A percentile compares a stretch with the other conserved stretches of the same genome.
Conservation (phyloP, 2,888 invertebrate species). For the Platerodrilus igneus region DNA sequence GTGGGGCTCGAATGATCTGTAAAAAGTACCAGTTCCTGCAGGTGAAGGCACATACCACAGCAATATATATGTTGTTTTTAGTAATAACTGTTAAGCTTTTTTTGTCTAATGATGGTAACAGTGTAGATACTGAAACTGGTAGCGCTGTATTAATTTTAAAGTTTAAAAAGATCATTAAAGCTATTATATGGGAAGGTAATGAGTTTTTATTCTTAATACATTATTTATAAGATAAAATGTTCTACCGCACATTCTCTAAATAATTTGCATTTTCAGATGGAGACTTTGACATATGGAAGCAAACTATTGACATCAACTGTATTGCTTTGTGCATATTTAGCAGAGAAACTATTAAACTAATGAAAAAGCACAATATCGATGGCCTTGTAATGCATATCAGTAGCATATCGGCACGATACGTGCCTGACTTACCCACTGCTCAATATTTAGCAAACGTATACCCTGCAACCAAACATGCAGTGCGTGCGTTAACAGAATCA, state of each 20-base stretch:
- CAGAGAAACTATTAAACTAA: conserved; percentile 14
- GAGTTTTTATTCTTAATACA: too few species aligned
- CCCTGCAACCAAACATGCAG: conserved; percentile 15
- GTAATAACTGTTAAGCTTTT: too few species aligned
- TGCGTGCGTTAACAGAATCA: conserved; percentile 8
- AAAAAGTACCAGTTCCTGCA: too few species aligned
- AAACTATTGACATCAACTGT: conserved; percentile 14
- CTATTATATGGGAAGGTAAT: too few species aligned
- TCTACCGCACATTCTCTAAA: background rate
- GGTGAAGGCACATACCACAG: too few species aligned
- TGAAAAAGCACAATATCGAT: conserved; percentile 15
- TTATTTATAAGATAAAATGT: too few species aligned
- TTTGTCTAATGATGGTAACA: too few species aligned
- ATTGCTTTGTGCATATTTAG: conserved; percentile 15
- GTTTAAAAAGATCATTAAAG: too few species aligned
- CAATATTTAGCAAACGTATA: conserved; percentile 12
- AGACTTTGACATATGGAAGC: conserved; percentile 11
- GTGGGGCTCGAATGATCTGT: too few species aligned
- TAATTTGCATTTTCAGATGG: conserved; percentile 8
- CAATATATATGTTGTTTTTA: too few species aligned
- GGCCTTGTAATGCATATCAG: conserved; percentile 16
- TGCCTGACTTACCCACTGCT: conserved; percentile 8
- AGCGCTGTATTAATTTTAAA: too few species aligned
- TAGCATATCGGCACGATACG: conserved; percentile 17
- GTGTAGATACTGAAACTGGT: too few species aligned